These are phyloP conservation scores for Cyprinodon variegatus DNA, from an alignment of 2,113 vertebrate species.

Conservation along the genomic window DNA sequence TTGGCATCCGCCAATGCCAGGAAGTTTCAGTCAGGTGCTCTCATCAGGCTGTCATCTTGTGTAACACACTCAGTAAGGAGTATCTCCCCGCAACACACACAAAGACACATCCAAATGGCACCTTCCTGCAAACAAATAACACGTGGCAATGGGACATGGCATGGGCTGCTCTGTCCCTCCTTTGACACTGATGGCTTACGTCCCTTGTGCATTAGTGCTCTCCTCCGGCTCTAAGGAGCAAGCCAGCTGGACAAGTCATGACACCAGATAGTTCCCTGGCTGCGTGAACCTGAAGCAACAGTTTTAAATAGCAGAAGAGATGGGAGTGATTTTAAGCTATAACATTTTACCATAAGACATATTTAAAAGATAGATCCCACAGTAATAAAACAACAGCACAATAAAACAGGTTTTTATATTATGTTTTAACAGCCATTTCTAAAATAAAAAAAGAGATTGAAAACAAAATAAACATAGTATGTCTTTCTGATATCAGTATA, in stretches of 20 bases:
- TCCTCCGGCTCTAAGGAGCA: constrained; percentile 36
- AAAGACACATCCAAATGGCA: constrained; percentile 71
- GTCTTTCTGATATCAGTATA: not conserved
- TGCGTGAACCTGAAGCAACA: constrained; percentile 48
- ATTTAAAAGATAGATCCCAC: not conserved
- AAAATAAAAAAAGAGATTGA: too few relatives aligned
- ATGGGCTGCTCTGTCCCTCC: constrained; percentile 39
- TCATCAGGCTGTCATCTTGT: constrained; percentile 68
- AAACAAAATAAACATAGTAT: too few relatives aligned
- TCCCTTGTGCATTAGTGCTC: constrained; percentile 48
- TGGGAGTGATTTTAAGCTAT: constrained; percentile 27
- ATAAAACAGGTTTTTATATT: too few relatives aligned
- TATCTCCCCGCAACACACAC: constrained; percentile 45
- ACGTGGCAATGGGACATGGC: constrained; percentile 59
- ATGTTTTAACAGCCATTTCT: too few relatives aligned
- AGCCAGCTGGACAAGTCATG: constrained; percentile 48
- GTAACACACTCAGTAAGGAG: constrained; percentile 71
- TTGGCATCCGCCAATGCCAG: constrained; percentile 25
- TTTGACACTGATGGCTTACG: constrained; percentile 46
- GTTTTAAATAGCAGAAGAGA: constrained; percentile 38
- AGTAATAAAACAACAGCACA: not conserved
- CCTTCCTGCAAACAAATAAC: constrained; percentile 79
- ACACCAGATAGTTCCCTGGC: constrained; percentile 61
- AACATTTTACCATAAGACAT: not conserved
- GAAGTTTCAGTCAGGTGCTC: constrained; percentile 71